Percentiles rank a stretch among this genome's conserved stretches.
These are phyloP conservation scores for Scalopus aquaticus DNA, from an alignment of 2,113 vertebrate species.

Conservation along the genomic window DNA sequence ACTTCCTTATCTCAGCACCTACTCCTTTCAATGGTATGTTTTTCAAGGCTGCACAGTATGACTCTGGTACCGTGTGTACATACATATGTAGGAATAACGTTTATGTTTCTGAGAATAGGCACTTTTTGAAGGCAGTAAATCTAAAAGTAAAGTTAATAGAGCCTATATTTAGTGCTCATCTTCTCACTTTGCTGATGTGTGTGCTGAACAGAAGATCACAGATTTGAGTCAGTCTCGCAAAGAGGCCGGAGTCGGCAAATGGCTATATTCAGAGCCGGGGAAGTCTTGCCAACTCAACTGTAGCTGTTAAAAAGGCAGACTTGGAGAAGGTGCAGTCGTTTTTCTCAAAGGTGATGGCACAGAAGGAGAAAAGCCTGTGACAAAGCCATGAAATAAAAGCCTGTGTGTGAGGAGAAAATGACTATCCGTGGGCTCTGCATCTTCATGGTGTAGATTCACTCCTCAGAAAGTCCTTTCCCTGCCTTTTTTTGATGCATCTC, in stretches of 20 bases:
- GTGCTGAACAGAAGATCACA: slow-evolving; percentile 77
- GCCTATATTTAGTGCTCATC: slow-evolving; percentile 76
- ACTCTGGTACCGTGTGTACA: slow-evolving; percentile 72
- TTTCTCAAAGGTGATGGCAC: slow-evolving; percentile 80
- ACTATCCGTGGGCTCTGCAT: slow-evolving; percentile 39
- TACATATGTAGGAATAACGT: slow-evolving; percentile 76
- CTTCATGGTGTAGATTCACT: slow-evolving; percentile 55
- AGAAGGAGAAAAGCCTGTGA: slow-evolving; percentile 74
- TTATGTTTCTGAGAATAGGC: slow-evolving; percentile 80
- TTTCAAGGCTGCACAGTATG: slow-evolving; percentile 60
- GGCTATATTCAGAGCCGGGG: slow-evolving; percentile 74
- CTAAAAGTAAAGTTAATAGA: slow-evolving; percentile 77
- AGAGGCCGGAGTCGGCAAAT: slow-evolving; percentile 77
- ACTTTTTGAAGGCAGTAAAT: slow-evolving; percentile 75
- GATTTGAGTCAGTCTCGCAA: slow-evolving; percentile 76
- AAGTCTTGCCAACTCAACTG: slow-evolving; percentile 73
- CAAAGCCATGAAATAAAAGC: slow-evolving; percentile 75
- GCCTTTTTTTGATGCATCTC: slow-evolving; percentile 12
- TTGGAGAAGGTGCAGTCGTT: slow-evolving; percentile 67
- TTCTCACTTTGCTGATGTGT: slow-evolving; percentile 79
- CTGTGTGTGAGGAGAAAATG: slow-evolving; percentile 65
- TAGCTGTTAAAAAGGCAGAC: slow-evolving; percentile 77
- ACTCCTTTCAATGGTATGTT: slow-evolving; percentile 54
- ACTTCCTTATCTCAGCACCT: slow-evolving; percentile 58
- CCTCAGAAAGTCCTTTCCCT: slow-evolving; percentile 69